phyloP scores from a whole-genome alignment of 1,140 invertebrate species.

The Calliopsis andreniformis region DNA sequence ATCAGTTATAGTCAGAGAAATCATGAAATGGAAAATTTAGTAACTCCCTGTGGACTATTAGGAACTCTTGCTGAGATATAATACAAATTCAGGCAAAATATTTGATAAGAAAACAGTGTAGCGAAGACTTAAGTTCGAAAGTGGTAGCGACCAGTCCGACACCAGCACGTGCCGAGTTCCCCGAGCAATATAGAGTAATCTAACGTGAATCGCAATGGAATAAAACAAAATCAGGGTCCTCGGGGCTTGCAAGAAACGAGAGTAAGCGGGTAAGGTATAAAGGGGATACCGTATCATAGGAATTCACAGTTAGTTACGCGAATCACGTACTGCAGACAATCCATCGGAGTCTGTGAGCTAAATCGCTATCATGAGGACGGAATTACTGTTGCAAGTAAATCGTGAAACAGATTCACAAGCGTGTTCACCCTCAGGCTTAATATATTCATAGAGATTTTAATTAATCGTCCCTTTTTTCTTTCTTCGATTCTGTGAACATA shows the following conservation, averaged over 20 bases:
- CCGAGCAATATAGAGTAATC: neutral
- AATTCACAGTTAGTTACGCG: slow-evolving; percentile 43
- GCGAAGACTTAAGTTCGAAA: neutral
- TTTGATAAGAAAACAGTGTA: too few species aligned
- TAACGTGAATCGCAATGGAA: neutral
- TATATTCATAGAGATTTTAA: too few species aligned
- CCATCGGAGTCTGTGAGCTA: neutral
- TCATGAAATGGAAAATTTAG: too few species aligned
- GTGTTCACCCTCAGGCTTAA: neutral
- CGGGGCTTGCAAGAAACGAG: slow-evolving; percentile 34
- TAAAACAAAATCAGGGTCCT: neutral
- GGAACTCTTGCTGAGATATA: too few species aligned
- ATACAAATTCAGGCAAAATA: too few species aligned
- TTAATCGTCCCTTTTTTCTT: too few species aligned
- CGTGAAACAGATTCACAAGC: neutral
- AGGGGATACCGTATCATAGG: slow-evolving; percentile 43
- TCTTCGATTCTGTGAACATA: too few species aligned
- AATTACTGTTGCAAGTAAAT: slow-evolving; percentile 55
- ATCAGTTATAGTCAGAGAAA: too few species aligned
- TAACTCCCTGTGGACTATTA: too few species aligned
- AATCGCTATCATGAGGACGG: slow-evolving; percentile 32
- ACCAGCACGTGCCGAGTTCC: neutral
- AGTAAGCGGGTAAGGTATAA: slow-evolving; percentile 42
- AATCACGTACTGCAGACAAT: slow-evolving; percentile 1
- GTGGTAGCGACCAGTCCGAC: neutral